Percentiles rank a stretch among this genome's conserved stretches.
Evolutionary conservation across 2,797 vertebrate species (phyloP).

Genomic region (Muscicapa comitata): DNA sequence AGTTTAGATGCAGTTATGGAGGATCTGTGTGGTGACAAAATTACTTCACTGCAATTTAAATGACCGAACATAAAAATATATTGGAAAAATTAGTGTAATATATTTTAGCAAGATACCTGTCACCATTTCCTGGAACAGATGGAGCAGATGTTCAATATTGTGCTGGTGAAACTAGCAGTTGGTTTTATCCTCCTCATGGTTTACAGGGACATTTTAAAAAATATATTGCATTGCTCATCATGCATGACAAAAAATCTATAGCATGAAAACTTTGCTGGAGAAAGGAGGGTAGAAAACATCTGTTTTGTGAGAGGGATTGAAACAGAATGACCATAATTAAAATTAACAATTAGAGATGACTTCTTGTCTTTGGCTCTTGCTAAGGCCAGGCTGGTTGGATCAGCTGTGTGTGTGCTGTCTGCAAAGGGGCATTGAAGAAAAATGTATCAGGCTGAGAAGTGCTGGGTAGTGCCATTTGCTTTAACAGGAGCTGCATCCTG

Average conservation of each 20-base stretch:
- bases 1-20: background rate
- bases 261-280: background rate
- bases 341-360: background rate
- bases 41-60: background rate
- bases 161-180: background rate
- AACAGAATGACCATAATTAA: background rate
- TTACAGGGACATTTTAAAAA: conserved; percentile 32
- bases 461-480: background rate
- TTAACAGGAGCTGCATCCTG: background rate
- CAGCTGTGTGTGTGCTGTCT: background rate
- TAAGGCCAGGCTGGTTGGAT: background rate
- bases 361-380: background rate
- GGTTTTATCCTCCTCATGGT: background rate
- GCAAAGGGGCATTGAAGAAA: background rate
- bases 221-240: background rate
- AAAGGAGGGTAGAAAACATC: background rate
- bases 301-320: background rate
- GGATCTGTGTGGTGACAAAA: background rate
- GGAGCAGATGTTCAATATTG: background rate
- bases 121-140: background rate
- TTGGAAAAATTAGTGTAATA: background rate
- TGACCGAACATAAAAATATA: background rate
- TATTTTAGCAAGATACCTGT: background rate
- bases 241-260: background rate
- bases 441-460: background rate